Conservation (phyloP, 2,797 vertebrate species). For the Mus caroli region DNA sequence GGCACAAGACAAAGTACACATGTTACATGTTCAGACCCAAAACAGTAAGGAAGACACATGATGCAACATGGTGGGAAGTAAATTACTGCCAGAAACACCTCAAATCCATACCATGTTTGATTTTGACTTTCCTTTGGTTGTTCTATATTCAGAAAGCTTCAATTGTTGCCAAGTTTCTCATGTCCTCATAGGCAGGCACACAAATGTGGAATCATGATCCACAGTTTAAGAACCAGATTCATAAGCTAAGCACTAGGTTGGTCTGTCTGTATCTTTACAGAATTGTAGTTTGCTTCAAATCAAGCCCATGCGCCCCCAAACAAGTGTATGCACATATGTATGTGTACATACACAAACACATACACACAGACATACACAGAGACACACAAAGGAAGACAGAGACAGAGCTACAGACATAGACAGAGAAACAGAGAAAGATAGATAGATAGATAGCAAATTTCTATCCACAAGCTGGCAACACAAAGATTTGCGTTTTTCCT, state of each 20-base stretch:
- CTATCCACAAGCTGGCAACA: background rate
- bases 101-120: no score
- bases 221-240: background rate
- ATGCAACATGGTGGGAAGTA: no score
- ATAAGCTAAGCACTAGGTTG: background rate
- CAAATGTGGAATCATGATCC: background rate
- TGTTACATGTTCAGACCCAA: background rate
- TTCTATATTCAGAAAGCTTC: no score
- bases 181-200: background rate
- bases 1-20: background rate
- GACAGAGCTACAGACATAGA: background rate
- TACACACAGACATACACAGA: no score
- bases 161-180: background rate
- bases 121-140: background rate
- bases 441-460: no score
- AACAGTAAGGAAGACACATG: background rate
- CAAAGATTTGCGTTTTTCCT: slow-evolving; percentile 40
- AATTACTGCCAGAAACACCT: background rate
- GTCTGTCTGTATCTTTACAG: background rate
- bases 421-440: background rate
- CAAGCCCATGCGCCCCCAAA: background rate
- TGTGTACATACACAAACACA: no score
- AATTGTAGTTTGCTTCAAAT: background rate
- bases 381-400: background rate
- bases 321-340: background rate